Evolutionary conservation across 2,888 invertebrate species (phyloP).

Genomic region (Pherbina coryleti): DNA sequence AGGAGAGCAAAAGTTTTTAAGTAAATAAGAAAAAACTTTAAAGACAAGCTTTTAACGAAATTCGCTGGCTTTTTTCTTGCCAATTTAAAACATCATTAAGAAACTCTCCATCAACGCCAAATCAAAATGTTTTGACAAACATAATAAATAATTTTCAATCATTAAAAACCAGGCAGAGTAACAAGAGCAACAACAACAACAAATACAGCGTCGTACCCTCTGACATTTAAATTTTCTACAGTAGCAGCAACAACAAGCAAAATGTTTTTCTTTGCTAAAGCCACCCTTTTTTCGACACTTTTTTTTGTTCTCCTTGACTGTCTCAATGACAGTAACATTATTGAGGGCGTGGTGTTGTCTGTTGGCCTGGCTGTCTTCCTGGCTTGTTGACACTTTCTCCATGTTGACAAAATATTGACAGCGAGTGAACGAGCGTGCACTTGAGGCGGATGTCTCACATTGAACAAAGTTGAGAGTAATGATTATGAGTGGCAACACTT

Average conservation of each 20-base stretch:
- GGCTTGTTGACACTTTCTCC: not conserved
- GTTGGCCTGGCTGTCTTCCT: not conserved
- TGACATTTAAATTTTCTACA: no score
- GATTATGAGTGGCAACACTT: no score
- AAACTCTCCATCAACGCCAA: not conserved
- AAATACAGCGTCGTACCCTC: not conserved
- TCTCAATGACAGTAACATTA: no score
- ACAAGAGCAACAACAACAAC: not conserved
- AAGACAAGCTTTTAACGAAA: slow-evolving; percentile 2
- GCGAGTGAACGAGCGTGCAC: not conserved
- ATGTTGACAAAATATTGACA: not conserved
- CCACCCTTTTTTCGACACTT: no score
- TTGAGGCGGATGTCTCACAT: no score
- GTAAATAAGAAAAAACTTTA: not conserved
- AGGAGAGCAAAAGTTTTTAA: no score
- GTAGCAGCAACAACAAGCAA: no score
- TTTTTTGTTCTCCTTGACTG: no score
- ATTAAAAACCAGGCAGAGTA: not conserved
- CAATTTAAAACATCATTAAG: not conserved
- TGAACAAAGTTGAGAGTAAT: no score
- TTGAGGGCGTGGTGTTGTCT: no score
- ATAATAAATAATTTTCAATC: slow-evolving; percentile 28
- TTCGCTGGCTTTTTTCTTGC: no score
- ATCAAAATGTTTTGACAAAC: slow-evolving; percentile 23
- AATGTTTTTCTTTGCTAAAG: no score